Evolutionary conservation across 2,888 invertebrate genomes (phyloP).

Genomic region (Cremastobaeus sp.): DNA sequence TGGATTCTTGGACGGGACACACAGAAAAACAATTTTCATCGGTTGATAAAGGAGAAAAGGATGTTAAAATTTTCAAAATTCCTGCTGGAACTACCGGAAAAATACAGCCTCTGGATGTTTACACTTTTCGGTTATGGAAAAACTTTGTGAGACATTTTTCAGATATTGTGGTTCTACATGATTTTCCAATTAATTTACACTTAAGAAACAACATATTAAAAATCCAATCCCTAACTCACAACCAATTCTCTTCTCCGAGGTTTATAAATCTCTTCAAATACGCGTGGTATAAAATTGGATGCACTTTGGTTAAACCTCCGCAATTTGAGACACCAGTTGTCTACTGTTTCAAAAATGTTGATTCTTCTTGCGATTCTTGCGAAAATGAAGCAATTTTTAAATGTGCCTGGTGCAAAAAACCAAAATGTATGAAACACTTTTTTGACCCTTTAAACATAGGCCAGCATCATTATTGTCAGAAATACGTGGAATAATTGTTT

Average conservation of each 20-base stretch:
- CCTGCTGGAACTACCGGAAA: conserved; percentile 25
- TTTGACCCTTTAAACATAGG: too few species aligned
- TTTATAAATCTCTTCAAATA: conserved; percentile 49
- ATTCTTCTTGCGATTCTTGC: not conserved
- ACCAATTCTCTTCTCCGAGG: conserved; percentile 47
- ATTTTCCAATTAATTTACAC: not conserved
- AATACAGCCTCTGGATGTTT: conserved; percentile 49
- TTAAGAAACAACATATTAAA: not conserved
- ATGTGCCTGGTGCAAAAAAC: not conserved
- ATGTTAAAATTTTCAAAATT: conserved; percentile 16
- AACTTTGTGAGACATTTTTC: conserved; percentile 51
- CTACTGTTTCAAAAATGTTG: conserved; percentile 20
- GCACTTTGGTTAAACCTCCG: conserved; percentile 24
- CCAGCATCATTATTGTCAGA: too few species aligned
- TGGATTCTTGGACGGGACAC: conserved; percentile 8
- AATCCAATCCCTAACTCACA: conserved; percentile 42
- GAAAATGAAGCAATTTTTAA: not conserved
- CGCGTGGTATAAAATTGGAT: conserved; percentile 54
- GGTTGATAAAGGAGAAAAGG: not conserved
- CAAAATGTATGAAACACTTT: not conserved
- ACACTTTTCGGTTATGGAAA: conserved; percentile 43
- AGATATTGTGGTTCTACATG: conserved; percentile 2
- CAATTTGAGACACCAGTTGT: conserved; percentile 30
- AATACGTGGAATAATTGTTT: too few species aligned
- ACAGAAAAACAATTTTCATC: not conserved